Evolutionary conservation across 2,113 vertebrate species (phyloP), one percentile per base, ranked within the genome.

Genomic region (Lampris incognitus): DNA sequence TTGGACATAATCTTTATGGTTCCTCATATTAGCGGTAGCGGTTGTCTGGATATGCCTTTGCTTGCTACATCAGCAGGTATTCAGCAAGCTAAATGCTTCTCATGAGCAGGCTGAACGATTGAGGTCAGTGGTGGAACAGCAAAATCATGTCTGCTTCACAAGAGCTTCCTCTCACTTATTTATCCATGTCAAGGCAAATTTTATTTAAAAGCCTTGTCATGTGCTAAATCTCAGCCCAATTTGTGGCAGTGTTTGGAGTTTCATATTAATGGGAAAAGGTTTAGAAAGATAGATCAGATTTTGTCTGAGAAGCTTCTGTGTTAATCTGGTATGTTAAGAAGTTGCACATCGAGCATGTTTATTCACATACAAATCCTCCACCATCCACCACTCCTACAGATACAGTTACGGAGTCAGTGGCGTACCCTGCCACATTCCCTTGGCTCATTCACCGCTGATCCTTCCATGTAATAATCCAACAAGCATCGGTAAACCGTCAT

Each of bases 381-480:
- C 5, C 8, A 24, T 5, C 41, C 5, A 48, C 41, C 24, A 24
- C 24, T 24, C 24, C 24, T 24, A 24, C 24, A 24, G 24, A 24
- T 24, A 24, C 24, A 24, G 24, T 24, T 24, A 24, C 24, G n/a
- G 36, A 78, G 65, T 74, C 40, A 60, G 50, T 61, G 38, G 70
- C 61, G 63, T 74, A 65, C 44, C 52, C 13, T 64, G 46, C 74
- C 59, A 64, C 64, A 80, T 66, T 80, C 69, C 48, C 42, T 38
- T 40, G 57, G 69, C 77, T 82, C 74, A 67, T 70, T 80, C 76
- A 78, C 82, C 81, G 76, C 68, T 82, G 77, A 81, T 81, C 74
- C 38, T 76, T 85, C 72, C 59, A 74, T 85, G 58, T 83, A 84
- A 89, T 85, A 85, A 24, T 86, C 83, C 78, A 86, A 66, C 81